Evolutionary conservation across 2,888 invertebrate species (phyloP).

Genomic region (Drosophila pseudotakahashii): DNA sequence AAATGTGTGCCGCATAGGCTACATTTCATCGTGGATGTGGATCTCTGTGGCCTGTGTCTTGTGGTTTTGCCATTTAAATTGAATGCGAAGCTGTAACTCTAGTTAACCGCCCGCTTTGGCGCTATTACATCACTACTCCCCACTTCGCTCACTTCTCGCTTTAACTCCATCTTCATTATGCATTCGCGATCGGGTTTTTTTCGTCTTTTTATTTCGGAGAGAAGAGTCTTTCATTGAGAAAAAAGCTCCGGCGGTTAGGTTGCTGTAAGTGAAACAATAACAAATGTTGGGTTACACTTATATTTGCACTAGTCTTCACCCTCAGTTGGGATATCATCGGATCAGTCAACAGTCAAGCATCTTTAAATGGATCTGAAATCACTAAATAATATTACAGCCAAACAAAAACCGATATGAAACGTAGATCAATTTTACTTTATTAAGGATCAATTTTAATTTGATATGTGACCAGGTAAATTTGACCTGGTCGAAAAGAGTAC

Average conservation of each 20-base stretch:
- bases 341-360: slow-evolving; percentile 3
- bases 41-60: slow-evolving; percentile 24
- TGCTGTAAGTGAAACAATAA: slow-evolving; percentile 56
- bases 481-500: too few species aligned
- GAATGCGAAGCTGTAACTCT: slow-evolving; percentile 65
- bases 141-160: slow-evolving; percentile 35
- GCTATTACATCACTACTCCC: slow-evolving; percentile 66
- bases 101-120: slow-evolving; percentile 72
- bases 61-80: slow-evolving; percentile 69
- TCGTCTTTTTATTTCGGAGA: slow-evolving; percentile 1
- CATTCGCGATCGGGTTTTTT: slow-evolving; percentile 18
- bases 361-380: neutral
- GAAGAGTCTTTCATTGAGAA: slow-evolving; percentile 66
- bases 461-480: too few species aligned
- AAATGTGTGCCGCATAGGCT: slow-evolving; percentile 36
- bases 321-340: slow-evolving; percentile 1
- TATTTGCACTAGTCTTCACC: slow-evolving; percentile 36
- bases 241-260: slow-evolving; percentile 33
- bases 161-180: slow-evolving; percentile 37
- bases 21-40: slow-evolving; percentile 16
- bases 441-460: too few species aligned
- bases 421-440: too few species aligned
- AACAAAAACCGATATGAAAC: too few species aligned
- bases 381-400: too few species aligned
- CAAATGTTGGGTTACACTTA: slow-evolving; percentile 51